Conservation (phyloP, 2,113 vertebrate species). For the Megaceryle maxima region DNA sequence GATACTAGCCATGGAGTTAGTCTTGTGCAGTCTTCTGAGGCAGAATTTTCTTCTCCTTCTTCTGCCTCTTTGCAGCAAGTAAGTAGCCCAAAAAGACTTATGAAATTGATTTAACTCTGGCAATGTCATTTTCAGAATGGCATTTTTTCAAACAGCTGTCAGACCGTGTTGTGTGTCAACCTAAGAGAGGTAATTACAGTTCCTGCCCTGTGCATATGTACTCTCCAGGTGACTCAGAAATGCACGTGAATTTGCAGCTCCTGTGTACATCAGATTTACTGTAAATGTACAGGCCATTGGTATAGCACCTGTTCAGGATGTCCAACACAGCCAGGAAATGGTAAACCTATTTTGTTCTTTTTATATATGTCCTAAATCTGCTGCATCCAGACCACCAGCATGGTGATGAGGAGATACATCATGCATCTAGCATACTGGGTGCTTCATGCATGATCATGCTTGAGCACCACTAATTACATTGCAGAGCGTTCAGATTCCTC, state of each 20-base stretch:
- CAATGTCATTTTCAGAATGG: background rate
- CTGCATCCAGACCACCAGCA: background rate
- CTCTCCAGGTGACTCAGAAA: background rate
- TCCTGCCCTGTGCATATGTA: background rate
- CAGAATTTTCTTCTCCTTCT: background rate
- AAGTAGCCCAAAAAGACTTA: background rate
- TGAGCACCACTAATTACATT: background rate
- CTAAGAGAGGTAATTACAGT: background rate
- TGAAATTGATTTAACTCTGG: background rate
- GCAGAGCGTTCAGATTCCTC: background rate
- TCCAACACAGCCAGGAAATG: background rate
- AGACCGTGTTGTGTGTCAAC: background rate
- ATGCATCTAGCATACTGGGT: no score
- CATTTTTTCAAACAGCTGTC: background rate
- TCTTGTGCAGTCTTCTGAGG: background rate
- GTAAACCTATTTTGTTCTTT: background rate
- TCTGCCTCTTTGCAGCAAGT: background rate
- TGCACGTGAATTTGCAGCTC: background rate
- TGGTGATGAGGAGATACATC: background rate
- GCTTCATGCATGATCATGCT: background rate
- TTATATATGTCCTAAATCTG: background rate
- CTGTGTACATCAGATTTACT: background rate
- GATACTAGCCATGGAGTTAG: background rate
- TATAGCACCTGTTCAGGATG: background rate
- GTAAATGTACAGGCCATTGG: background rate